These are phyloP conservation scores for Gymnogyps californianus DNA, from an alignment of 2,113 vertebrate genomes.

Conservation along the genomic window DNA sequence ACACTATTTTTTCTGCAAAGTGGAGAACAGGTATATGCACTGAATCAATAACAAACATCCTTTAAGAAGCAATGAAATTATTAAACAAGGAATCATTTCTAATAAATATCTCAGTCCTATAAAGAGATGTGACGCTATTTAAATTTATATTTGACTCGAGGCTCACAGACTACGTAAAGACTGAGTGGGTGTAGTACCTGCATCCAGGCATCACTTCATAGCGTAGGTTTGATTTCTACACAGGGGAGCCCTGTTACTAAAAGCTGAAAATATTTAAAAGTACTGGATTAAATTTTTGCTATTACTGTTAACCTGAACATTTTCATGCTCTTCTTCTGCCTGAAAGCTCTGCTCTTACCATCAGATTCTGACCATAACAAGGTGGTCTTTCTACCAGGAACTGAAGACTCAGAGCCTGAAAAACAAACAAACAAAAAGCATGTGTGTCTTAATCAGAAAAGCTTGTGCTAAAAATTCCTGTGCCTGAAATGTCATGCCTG, in stretches of 20 bases:
- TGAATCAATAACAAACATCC: not conserved
- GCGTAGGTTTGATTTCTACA: not conserved
- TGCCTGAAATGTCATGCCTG: not conserved
- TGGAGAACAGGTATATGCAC: not conserved
- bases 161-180: not conserved
- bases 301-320: not conserved
- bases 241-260: not conserved
- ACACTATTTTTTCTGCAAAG: not conserved
- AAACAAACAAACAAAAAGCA: not conserved
- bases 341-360: not conserved
- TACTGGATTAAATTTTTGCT: not conserved
- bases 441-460: not conserved
- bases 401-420: not conserved
- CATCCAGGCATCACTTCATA: not conserved
- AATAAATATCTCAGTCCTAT: not conserved
- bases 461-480: not conserved
- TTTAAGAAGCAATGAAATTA: not conserved
- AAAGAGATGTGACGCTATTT: not conserved
- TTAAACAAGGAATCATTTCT: not conserved
- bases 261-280: not conserved
- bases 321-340: not conserved
- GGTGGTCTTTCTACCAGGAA: not conserved
- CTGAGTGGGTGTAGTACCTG: not conserved
- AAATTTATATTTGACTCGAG: not conserved
- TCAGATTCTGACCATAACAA: not conserved